phyloP scores from a whole-genome alignment of 2,888 invertebrate genomes.

The Synergus japonicus region DNA sequence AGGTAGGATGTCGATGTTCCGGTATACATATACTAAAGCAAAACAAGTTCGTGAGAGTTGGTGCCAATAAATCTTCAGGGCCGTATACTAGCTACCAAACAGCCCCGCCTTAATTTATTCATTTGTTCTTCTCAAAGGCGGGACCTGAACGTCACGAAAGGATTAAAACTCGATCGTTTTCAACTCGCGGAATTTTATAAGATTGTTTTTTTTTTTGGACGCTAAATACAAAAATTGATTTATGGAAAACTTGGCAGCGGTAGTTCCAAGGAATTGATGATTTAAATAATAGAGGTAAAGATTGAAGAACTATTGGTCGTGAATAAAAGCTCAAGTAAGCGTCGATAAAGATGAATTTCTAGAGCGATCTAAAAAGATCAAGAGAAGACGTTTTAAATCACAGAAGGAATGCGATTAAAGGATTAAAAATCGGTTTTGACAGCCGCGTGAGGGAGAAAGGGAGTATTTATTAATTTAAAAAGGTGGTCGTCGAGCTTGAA shows the following conservation, averaged over 20 bases:
- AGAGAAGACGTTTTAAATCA: background rate
- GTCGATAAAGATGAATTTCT: background rate
- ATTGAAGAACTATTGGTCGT: background rate
- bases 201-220: constrained; percentile 1
- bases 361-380: background rate
- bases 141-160: constrained; percentile 71
- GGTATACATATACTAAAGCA: background rate
- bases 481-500: constrained; percentile 22
- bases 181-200: constrained; percentile 38
- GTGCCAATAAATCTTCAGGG: constrained; percentile 70
- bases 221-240: background rate
- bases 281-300: background rate
- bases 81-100: constrained; percentile 69
- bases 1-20: constrained; percentile 12
- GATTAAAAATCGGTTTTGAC: constrained; percentile 16
- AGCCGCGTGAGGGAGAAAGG: background rate
- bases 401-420: constrained; percentile 7
- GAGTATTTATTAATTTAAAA: constrained; percentile 21
- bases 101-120: constrained; percentile 75
- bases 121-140: constrained; percentile 72
- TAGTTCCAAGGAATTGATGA: background rate
- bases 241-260: background rate
- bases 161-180: constrained; percentile 63
- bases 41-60: constrained; percentile 59
- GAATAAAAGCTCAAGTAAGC: background rate